Base-by-base conservation (phyloP, 2,888 invertebrate genomes). In the Drosophila colorata region DNA sequence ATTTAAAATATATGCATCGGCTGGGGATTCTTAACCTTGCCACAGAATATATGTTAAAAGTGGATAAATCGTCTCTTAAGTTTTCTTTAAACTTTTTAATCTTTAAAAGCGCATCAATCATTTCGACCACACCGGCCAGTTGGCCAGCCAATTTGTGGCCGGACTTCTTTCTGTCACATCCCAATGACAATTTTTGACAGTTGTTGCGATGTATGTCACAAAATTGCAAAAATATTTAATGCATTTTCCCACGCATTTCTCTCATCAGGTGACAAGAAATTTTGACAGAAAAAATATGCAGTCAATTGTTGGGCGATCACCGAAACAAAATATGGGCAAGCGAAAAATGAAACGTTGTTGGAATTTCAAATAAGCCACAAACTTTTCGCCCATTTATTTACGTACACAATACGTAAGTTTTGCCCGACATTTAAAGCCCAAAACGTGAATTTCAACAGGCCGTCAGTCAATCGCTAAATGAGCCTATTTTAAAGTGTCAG, bases 141-240 rank as follows among this genome's bases (percentile, higher is more conserved):
- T 37, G 48, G 41, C 40, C 52, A 60, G 41, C 40, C 52, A 63
- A 63, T 69, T 78, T 69, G 44, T 57, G 57, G 31, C 11, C 20
- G 41, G 20, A 20, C 20, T 44, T 8, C 31, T 28, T 31, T 37
- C 33, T 18, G 65, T 18, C 58, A 55, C 52, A 55, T 67, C 55
- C 41, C 47, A 53, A 56, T 69, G 78, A 69, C 75, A 40, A 14
- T 41, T 75, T 80, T 63, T 75, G 78, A 84, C 87, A 84, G 59
- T 65, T 70, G 60, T 69, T 55, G 52, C 53, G 60, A 70, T 59
- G 38, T 52, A 63, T 33, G 60, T 58, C 72, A 78, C 49, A 51
- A 47, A 47, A 59, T 68, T 51, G 63, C 53, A 63, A 40, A 40
- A 25, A n/a, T 16, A 55, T 40, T 47, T 49, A 73, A 75, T 72